Evolutionary conservation across 2,113 vertebrate genomes (phyloP).

Genomic region (Genyomyrus donnyi): DNA sequence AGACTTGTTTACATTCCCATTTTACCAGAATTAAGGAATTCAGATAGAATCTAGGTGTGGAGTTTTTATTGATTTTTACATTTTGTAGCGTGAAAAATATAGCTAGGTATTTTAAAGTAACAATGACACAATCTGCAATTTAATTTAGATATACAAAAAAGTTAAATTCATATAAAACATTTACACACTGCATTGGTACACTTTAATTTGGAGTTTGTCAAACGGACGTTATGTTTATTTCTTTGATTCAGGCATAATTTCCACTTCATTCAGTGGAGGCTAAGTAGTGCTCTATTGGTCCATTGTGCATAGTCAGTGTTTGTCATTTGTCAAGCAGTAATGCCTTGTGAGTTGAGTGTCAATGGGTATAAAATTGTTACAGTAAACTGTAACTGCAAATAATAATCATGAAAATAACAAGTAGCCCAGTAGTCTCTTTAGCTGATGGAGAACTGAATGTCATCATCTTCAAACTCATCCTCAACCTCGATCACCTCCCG

Average conservation of each 20-base stretch:
- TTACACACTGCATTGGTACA: neutral
- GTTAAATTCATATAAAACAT: neutral
- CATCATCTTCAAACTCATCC: slow-evolving; percentile 47
- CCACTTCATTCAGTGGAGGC: neutral
- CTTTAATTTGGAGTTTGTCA: neutral
- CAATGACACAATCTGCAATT: neutral
- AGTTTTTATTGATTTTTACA: neutral
- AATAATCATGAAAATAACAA: neutral
- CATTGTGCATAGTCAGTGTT: neutral
- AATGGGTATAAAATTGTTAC: neutral
- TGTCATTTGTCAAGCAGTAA: neutral
- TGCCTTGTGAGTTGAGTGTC: neutral
- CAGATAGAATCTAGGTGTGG: neutral
- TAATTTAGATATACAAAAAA: neutral
- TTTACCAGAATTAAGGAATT: neutral
- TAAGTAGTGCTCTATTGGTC: neutral
- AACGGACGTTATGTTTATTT: neutral
- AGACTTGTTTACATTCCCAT: neutral
- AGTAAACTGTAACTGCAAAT: neutral
- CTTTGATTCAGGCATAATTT: neutral
- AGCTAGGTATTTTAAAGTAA: neutral
- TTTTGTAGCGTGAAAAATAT: neutral
- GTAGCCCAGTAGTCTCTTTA: slow-evolving; percentile 26
- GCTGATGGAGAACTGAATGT: slow-evolving; percentile 51
- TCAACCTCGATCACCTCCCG: slow-evolving; percentile 29